A percentile compares a stretch with the other conserved stretches of the same genome.
Conservation (phyloP, 2,888 invertebrate species). For the Philereme transversata region DNA sequence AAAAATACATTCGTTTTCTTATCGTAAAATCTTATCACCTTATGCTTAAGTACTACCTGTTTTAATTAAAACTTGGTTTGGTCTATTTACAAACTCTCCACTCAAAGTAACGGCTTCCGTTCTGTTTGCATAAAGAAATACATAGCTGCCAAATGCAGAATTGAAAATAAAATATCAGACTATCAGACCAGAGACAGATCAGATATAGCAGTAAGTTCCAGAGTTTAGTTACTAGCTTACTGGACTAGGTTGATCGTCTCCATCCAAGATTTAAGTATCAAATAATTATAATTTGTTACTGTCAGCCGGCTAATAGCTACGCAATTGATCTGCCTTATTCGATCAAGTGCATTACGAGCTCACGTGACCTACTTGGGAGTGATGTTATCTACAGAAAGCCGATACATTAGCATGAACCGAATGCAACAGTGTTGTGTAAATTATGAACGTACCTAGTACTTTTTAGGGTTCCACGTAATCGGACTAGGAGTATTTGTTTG, state of each 20-base stretch:
- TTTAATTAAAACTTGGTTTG: slow-evolving; percentile 17
- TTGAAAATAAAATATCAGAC: too few species aligned
- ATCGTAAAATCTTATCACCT: slow-evolving; percentile 9
- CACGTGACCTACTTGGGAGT: slow-evolving; percentile 61
- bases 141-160: too few species aligned
- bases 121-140: neutral
- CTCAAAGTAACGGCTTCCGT: slow-evolving; percentile 1
- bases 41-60: slow-evolving; percentile 17
- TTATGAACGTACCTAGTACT: neutral
- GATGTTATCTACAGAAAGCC: slow-evolving; percentile 59
- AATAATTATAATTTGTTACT: slow-evolving; percentile 39
- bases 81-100: neutral
- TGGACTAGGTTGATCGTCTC: slow-evolving; percentile 12
- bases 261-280: slow-evolving; percentile 33
- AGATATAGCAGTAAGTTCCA: neutral
- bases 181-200: too few species aligned
- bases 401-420: slow-evolving; percentile 45
- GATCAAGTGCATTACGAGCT: slow-evolving; percentile 45
- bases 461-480: too few species aligned
- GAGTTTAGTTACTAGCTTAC: neutral
- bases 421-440: slow-evolving; percentile 2
- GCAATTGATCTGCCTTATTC: slow-evolving; percentile 52
- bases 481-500: too few species aligned
- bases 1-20: slow-evolving; percentile 20
- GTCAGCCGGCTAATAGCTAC: slow-evolving; percentile 35